Conservation (phyloP, 1,140 invertebrate genomes). For the Drosophila insularis region DNA sequence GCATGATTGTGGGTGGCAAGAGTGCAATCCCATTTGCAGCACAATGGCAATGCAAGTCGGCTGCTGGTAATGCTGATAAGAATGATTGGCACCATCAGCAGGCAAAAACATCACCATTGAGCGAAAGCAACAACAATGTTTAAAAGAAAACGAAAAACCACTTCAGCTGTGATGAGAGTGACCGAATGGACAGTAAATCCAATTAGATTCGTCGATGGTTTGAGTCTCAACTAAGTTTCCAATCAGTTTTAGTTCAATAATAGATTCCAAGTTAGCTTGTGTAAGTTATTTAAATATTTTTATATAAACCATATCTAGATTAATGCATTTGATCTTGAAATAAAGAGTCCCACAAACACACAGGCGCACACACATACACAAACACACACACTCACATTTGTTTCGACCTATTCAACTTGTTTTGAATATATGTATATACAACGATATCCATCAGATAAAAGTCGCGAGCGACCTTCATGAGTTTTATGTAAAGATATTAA, state of each 20-base stretch:
- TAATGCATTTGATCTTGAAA: too few species aligned
- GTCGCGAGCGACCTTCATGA: neutral
- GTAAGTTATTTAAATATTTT: neutral
- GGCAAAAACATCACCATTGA: constrained; percentile 11
- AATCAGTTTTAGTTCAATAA: neutral
- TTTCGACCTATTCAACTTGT: neutral
- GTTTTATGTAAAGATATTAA: neutral
- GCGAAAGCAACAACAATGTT: constrained; percentile 39
- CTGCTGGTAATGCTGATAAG: constrained; percentile 68
- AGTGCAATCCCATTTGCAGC: constrained; percentile 34
- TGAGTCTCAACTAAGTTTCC: constrained; percentile 33
- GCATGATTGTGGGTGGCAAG: constrained; percentile 48
- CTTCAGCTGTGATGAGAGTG: neutral
- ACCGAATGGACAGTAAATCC: neutral
- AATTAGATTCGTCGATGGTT: constrained; percentile 34
- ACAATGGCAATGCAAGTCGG: constrained; percentile 15
- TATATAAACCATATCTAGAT: neutral
- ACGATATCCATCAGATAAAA: neutral
- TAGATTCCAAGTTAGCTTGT: neutral
- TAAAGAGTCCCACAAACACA: too few species aligned
- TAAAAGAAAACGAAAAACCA: constrained; percentile 4
- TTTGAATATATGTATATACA: neutral
- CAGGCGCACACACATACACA: too few species aligned
- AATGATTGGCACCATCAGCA: constrained; percentile 67
- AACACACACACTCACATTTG: neutral